A percentile compares a stretch with the other conserved stretches of the same genome.
These are phyloP conservation scores for Limnephilus auricula DNA, from an alignment of 2,888 invertebrate species.

Conservation along the genomic window DNA sequence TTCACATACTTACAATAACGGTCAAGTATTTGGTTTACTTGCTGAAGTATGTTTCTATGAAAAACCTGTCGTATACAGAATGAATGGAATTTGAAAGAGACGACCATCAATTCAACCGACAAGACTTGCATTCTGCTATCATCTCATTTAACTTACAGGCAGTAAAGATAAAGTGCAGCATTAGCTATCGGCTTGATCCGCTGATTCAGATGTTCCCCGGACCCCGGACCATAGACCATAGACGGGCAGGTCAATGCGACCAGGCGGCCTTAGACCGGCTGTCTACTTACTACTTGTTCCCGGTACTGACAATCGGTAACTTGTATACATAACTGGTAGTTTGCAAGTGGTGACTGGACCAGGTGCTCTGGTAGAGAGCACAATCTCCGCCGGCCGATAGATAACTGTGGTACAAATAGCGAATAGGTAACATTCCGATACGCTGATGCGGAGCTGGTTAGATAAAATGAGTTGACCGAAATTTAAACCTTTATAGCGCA, in stretches of 20 bases:
- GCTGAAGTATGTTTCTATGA: neutral
- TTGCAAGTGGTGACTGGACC: neutral
- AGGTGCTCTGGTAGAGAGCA: neutral
- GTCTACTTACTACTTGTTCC: neutral
- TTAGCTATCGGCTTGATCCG: neutral
- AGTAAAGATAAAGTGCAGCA: neutral
- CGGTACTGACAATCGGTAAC: neutral
- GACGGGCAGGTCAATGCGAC: slow-evolving; percentile 24
- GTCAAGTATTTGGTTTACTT: neutral
- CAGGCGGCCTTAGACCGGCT: slow-evolving; percentile 3
- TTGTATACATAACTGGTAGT: neutral
- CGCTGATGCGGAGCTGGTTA: neutral
- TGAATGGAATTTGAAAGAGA: neutral
- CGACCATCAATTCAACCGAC: neutral
- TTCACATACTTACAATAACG: neutral
- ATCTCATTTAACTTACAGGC: neutral
- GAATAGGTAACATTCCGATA: neutral
- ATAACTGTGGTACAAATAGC: neutral
- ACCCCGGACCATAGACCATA: too few relatives aligned
- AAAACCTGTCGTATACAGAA: neutral
- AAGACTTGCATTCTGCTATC: neutral
- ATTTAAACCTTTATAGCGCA: neutral
- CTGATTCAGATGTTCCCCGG: neutral
- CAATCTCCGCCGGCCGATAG: neutral
- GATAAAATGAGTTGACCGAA: neutral